Conservation (phyloP, 2,888 invertebrate genomes). For the Yponomeuta sedellus region DNA sequence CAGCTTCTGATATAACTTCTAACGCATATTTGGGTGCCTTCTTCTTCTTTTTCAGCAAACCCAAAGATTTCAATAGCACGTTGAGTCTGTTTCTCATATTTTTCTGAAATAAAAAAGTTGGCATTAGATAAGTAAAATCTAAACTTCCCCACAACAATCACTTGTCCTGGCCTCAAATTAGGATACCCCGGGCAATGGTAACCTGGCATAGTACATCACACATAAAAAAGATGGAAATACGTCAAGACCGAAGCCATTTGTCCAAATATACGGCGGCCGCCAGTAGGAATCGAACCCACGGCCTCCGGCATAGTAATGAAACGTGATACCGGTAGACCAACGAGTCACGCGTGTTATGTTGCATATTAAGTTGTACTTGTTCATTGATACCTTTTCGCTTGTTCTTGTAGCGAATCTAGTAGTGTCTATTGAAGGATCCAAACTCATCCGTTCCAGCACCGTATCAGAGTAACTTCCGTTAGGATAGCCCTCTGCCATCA, state of each 20-base stretch:
- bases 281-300: too few relatives aligned
- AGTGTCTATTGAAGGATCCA: neutral
- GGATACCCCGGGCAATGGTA: too few relatives aligned
- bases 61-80: neutral
- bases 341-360: too few relatives aligned
- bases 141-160: too few relatives aligned
- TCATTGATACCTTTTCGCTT: neutral
- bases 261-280: too few relatives aligned
- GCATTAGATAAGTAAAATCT: neutral
- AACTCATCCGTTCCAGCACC: slow-evolving; percentile 47
- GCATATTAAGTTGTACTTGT: neutral
- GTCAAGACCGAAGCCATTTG: too few relatives aligned
- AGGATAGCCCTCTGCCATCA: slow-evolving; percentile 35
- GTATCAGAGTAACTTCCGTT: slow-evolving; percentile 56
- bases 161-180: too few relatives aligned
- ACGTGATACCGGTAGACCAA: too few relatives aligned
- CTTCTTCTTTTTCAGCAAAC: slow-evolving; percentile 3
- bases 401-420: neutral
- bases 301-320: too few relatives aligned
- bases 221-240: too few relatives aligned
- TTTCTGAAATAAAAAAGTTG: neutral
- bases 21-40: neutral
- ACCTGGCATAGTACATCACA: too few relatives aligned
- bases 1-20: neutral
- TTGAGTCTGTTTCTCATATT: neutral